Percentiles rank a stretch among this genome's conserved stretches.
Evolutionary conservation across 2,797 vertebrate genomes (phyloP).

Genomic region (Lepidocolaptes lacrymiger): DNA sequence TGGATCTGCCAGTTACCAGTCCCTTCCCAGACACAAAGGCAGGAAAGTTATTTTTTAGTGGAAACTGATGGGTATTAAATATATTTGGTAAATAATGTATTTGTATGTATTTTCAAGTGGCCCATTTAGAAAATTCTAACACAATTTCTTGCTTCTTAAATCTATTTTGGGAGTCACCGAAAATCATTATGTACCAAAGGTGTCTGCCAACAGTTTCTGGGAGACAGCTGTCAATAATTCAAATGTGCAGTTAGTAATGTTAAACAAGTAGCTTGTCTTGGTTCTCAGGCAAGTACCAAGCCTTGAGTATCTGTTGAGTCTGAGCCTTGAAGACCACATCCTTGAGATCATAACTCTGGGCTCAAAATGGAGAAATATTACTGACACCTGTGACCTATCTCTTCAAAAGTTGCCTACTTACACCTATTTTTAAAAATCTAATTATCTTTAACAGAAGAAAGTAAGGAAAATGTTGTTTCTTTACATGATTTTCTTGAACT

Average conservation of each 20-base stretch:
- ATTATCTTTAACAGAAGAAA: not conserved
- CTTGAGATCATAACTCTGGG: not conserved
- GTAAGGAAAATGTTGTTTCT: not conserved
- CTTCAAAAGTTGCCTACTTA: not conserved
- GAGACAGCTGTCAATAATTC: not conserved
- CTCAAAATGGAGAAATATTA: not conserved
- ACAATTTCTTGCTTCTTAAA: not conserved
- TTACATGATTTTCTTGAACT: not conserved
- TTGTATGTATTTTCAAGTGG: not conserved
- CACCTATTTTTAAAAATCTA: not conserved
- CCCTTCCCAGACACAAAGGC: not conserved
- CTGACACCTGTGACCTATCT: not conserved
- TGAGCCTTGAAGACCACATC: not conserved
- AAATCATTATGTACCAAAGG: not conserved
- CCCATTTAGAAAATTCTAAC: not conserved
- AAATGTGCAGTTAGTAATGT: not conserved
- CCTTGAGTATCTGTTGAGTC: not conserved
- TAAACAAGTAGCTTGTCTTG: not conserved
- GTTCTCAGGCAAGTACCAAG: not conserved
- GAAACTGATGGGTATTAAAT: not conserved
- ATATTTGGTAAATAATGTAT: not conserved
- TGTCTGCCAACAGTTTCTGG: not conserved
- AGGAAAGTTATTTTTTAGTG: not conserved
- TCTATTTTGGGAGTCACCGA: not conserved
- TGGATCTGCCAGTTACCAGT: not conserved